Base-by-base conservation (phyloP, 2,113 vertebrate species). In the Arenaria interpres region DNA sequence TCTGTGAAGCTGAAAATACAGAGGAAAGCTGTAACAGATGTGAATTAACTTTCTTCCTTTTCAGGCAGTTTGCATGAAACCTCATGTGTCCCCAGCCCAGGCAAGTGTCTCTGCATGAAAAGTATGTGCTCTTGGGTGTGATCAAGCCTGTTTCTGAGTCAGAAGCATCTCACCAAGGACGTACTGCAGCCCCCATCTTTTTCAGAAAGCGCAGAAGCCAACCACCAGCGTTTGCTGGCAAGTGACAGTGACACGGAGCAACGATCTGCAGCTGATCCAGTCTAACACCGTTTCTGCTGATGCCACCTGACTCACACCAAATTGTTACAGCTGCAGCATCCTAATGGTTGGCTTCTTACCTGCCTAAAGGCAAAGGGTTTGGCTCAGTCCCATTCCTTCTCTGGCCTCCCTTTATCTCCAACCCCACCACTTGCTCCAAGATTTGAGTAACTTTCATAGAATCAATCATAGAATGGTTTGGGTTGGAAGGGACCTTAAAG, bases 1-100 rank as follows among this genome's bases (percentile, higher is more conserved):
- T 4, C 0, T 19, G 62, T 16, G 60, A 89, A 74, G 50, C 30
- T 63, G n/a, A 19, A 77, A 69, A 57, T 0, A 0, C 3, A 18
- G 6, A 37, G 41, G 35, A 69, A 89, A 62, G 33, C 19, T 84
- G 72, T 71, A 86, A 74, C 4, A 9, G 76, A 62, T 28, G 27
- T 30, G 73, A 72, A 74, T 89, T 74, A 50, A 79, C 48, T 59
- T 85, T 25, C 46, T 35, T n/a, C 23, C 20, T 72, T 88, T 76
- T 21, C 75, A 25, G 51, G 53, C 21, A 73, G 18, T 78, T 23
- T 84, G 24, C 12, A 66, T 3, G 21, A 86, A 91, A 53, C 3
- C 6, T 45, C 8, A 2, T 6, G 23, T 10, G 50, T 73, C 73
- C 45, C 46, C 60, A 90, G 24, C 16, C 72, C 59, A 46, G 63